Evolutionary conservation across 2,113 vertebrate species (phyloP), one percentile per base, ranked within the genome.

Genomic region (Brachyistius frenatus): DNA sequence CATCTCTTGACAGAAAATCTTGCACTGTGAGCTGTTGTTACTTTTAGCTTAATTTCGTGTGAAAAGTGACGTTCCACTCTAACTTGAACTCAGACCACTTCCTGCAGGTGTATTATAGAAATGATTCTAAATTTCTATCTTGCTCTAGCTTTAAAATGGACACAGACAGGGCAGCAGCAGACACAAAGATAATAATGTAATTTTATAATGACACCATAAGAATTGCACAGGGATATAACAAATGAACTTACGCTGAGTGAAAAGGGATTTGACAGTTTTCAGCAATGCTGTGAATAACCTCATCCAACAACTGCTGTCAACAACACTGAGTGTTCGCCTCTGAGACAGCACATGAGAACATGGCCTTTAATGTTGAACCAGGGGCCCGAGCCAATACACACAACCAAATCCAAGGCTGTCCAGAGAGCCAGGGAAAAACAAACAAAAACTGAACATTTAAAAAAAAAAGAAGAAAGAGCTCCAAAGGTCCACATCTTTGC

Each of bases 361-460:
- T 74, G 81, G 84, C 66, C 53, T 76, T 62, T 56, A 57, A 78
- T 74, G 76, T 7, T 78, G 55, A 80, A 81, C 57, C 2, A 4
- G 31, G 33, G 49, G 54, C 23, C 16, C 30, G 58, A 16, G 88
- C 91, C 90, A 93, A 88, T 7, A 80, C 80, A 88, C 76, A 89
- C 87, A 92, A 32, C 62, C 57, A 61, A 65, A 31, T 68, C 66
- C 78, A 81, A 62, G 49, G 55, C 73, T 71, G 64, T 80, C 66
- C 53, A 69, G 75, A 58, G 71, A 78, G 69, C 73, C 54, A 39
- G 53, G 53, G 62, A 76, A 88, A 91, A 87, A 86, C 72, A 88
- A 91, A 88, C 85, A 89, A 61, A 67, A 83, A 75, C 39, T 0
- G 1, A 82, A 83, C 55, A 76, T 63, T 44, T 30, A 35, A 76